Conservation (phyloP, 2,888 invertebrate species). For the Amblyteles armatorius region DNA sequence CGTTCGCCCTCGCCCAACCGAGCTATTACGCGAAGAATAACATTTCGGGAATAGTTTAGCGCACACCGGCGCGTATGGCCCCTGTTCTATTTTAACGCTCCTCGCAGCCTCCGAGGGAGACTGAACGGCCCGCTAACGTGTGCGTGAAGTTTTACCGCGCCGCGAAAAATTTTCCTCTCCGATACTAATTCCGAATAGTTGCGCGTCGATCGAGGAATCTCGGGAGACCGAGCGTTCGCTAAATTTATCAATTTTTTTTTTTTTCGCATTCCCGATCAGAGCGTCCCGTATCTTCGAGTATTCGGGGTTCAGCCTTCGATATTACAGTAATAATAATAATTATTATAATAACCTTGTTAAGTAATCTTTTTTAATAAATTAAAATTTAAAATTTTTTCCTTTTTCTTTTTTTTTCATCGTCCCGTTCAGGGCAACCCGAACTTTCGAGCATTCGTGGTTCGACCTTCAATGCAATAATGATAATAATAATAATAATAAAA, state of each 20-base stretch:
- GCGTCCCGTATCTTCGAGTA: neutral
- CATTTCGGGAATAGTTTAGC: conserved; percentile 66
- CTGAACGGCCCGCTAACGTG: conserved; percentile 17
- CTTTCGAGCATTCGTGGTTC: no score
- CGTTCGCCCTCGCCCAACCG: conserved; percentile 10
- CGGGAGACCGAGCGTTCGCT: neutral
- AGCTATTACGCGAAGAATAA: conserved; percentile 66
- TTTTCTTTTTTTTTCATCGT: no score
- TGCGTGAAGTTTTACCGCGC: conserved; percentile 6
- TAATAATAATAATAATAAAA: no score
- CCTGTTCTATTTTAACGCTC: conserved; percentile 63
- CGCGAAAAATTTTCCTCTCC: conserved; percentile 11
- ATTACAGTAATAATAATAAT: no score
- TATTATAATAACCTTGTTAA: no score
- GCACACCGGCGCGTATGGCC: conserved; percentile 47
- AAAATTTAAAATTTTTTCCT: neutral
- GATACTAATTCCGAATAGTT: neutral
- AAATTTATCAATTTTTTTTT: neutral
- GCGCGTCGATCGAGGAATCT: neutral
- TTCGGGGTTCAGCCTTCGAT: neutral
- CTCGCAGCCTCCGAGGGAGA: conserved; percentile 35
- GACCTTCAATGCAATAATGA: no score
- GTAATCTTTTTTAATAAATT: neutral
- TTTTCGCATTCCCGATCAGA: neutral
- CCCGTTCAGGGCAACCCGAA: no score